phyloP scores from a whole-genome alignment of 2,888 invertebrate genomes.

The Ormia ochracea region DNA sequence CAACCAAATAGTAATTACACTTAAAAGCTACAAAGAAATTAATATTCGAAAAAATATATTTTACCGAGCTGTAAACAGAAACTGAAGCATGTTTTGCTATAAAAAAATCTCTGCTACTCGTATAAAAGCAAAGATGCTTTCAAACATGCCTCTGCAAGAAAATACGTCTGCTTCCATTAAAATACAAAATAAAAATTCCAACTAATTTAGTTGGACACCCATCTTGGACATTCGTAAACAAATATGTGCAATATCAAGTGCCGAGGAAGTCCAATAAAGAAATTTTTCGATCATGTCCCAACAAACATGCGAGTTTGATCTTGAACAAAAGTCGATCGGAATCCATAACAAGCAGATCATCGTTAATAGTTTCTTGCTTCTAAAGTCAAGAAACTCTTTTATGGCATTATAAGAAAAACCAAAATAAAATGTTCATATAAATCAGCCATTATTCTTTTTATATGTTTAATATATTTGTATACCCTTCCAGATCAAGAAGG shows the following conservation, averaged over 20 bases:
- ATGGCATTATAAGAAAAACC: too few species aligned
- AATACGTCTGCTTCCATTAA: neutral
- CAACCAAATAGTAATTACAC: too few species aligned
- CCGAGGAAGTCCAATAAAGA: slow-evolving; percentile 25
- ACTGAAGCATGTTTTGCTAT: neutral
- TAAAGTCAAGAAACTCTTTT: too few species aligned
- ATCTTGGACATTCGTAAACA: neutral
- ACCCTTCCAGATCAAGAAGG: too few species aligned
- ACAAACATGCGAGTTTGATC: neutral
- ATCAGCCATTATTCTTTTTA: too few species aligned
- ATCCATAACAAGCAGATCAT: neutral
- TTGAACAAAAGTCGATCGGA: neutral
- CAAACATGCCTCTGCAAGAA: too few species aligned
- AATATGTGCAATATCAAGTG: neutral
- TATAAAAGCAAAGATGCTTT: neutral
- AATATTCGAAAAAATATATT: neutral
- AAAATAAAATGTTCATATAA: too few species aligned
- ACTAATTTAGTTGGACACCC: slow-evolving; percentile 19
- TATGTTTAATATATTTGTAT: too few species aligned
- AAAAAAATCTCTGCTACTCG: neutral
- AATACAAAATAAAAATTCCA: slow-evolving; percentile 16
- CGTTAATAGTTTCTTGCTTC: too few species aligned
- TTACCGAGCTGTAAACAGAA: neutral
- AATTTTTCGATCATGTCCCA: slow-evolving; percentile 17
- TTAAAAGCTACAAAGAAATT: too few species aligned